These are phyloP conservation scores for Stegastes partitus DNA, from an alignment of 2,113 vertebrate species.

Conservation along the genomic window DNA sequence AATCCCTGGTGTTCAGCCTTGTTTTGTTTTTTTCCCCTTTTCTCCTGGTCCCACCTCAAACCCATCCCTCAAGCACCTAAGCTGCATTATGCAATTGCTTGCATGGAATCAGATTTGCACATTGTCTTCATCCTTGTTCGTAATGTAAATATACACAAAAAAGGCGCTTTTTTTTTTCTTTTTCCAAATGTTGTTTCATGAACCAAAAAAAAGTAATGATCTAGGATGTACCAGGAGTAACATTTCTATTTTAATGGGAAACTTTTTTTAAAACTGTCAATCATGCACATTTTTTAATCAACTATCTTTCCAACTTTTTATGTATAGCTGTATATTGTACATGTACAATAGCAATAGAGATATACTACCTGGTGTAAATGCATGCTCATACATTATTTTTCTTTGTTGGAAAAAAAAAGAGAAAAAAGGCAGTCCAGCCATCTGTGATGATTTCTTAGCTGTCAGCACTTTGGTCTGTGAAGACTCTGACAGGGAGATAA, in stretches of 20 bases:
- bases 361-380: constrained; percentile 75
- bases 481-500: constrained; percentile 46
- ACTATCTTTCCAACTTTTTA: constrained; percentile 50
- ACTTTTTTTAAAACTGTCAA: constrained; percentile 54
- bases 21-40: neutral
- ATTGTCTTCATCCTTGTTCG: constrained; percentile 68
- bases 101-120: constrained; percentile 80
- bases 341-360: constrained; percentile 74
- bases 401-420: constrained; percentile 18
- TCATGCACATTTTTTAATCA: constrained; percentile 75
- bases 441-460: constrained; percentile 52
- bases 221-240: constrained; percentile 35
- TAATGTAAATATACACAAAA: constrained; percentile 64
- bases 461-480: constrained; percentile 61
- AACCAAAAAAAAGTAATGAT: constrained; percentile 69
- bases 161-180: constrained; percentile 26
- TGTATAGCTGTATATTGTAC: constrained; percentile 74
- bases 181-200: constrained; percentile 60
- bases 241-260: constrained; percentile 65
- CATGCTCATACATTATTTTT: constrained; percentile 68
- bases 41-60: neutral
- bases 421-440: constrained; percentile 35
- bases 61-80: constrained; percentile 47
- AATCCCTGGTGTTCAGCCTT: constrained; percentile 17
- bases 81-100: constrained; percentile 74